Conservation (phyloP, 2,113 vertebrate species). For the Rhynchomys soricoides region DNA sequence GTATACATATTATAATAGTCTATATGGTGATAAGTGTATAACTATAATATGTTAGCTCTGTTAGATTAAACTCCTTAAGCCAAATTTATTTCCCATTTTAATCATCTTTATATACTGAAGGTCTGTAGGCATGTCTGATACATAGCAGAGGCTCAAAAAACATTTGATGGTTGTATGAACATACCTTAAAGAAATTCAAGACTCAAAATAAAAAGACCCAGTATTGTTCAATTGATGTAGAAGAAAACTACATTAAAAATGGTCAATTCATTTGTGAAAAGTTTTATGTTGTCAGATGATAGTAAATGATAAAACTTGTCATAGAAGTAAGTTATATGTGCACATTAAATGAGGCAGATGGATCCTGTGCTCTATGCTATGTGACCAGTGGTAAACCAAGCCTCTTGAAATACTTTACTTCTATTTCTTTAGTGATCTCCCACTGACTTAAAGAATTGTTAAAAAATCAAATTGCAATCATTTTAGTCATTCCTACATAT, state of each 20-base stretch:
- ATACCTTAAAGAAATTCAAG: neutral
- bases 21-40: neutral
- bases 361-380: neutral
- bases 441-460: conserved; percentile 33
- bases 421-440: neutral
- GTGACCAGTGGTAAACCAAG: neutral
- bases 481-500: neutral
- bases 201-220: conserved; percentile 49
- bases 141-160: neutral
- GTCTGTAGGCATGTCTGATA: neutral
- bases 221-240: neutral
- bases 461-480: neutral
- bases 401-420: neutral
- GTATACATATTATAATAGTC: neutral
- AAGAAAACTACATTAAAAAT: neutral
- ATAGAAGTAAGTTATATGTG: neutral
- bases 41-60: neutral
- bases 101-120: neutral
- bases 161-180: neutral
- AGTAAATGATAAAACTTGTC: neutral
- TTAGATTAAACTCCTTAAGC: neutral
- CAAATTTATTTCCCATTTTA: conserved; percentile 29
- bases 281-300: neutral
- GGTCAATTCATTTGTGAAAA: conserved; percentile 15
- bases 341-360: neutral